phyloP scores from a whole-genome alignment of 92 coral and sea anemone genomes.

The Nematostella vectensis region DNA sequence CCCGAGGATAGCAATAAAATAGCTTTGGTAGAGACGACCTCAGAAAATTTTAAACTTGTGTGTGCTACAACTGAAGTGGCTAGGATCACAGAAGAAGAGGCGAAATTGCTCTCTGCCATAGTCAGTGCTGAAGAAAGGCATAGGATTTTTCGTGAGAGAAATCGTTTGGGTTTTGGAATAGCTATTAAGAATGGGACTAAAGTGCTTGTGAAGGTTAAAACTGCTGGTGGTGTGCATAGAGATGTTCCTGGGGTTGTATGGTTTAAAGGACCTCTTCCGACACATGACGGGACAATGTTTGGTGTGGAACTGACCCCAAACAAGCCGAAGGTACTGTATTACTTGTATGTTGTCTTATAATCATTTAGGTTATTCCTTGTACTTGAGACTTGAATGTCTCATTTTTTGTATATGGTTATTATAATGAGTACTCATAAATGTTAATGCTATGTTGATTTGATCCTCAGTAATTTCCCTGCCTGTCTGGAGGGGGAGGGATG shows the following conservation, averaged over 20 bases:
- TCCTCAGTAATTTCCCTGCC: no score
- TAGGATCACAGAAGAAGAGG: constrained; percentile 20
- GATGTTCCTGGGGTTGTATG: constrained; percentile 44
- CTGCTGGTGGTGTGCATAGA: constrained; percentile 5
- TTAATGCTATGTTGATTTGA: no score
- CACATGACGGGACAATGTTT: constrained; percentile 48
- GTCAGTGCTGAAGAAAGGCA: constrained; percentile 30
- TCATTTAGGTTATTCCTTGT: no score
- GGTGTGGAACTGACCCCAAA: constrained; percentile 69
- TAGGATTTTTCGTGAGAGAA: constrained; percentile 32
- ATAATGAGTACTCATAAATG: no score
- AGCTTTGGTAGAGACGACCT: constrained; percentile 32
- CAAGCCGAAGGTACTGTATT: constrained; percentile 23
- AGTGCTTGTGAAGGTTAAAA: constrained; percentile 50
- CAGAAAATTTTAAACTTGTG: not conserved
- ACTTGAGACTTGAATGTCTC: no score
- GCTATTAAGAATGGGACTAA: constrained; percentile 16
- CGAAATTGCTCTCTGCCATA: constrained; percentile 47
- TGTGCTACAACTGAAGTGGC: constrained; percentile 11
- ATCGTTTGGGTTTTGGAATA: constrained; percentile 26
- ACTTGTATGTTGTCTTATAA: not conserved
- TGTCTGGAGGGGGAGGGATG: no score
- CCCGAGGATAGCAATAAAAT: constrained; percentile 32
- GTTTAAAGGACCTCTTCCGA: constrained; percentile 54
- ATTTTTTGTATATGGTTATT: no score